Conservation (phyloP, 2,113 vertebrate genomes). For the Mus spicilegus region DNA sequence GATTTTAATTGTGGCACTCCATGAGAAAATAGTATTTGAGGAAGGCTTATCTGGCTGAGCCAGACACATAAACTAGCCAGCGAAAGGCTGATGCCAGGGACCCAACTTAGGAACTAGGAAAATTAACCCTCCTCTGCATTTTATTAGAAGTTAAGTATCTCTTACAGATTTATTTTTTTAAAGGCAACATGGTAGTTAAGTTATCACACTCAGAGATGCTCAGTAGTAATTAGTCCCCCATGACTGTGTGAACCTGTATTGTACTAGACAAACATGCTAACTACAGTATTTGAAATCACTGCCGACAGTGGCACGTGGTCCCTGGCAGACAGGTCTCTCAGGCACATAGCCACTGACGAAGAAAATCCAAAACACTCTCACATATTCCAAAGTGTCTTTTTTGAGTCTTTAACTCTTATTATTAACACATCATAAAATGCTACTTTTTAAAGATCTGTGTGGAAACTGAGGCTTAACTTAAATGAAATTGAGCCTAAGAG, state of each 20-base stretch:
- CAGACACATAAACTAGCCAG: background rate
- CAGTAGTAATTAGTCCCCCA: constrained; percentile 53
- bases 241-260: constrained; percentile 37
- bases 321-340: constrained; percentile 6
- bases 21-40: constrained; percentile 16
- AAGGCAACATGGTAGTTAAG: constrained; percentile 45
- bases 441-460: background rate
- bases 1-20: background rate
- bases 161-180: constrained; percentile 31
- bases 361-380: constrained; percentile 27
- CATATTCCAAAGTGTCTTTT: background rate
- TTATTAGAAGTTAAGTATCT: constrained; percentile 54
- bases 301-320: background rate
- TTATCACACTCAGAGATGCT: background rate
- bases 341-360: background rate
- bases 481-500: constrained; percentile 1
- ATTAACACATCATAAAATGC: background rate
- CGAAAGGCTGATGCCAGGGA: background rate
- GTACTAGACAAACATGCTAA: constrained; percentile 50
- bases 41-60: constrained; percentile 10
- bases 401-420: background rate
- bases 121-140: constrained; percentile 47
- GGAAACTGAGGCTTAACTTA: background rate
- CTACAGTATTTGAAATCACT: constrained; percentile 28
- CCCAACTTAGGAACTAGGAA: background rate